Evolutionary conservation across 2,888 invertebrate genomes (phyloP).

Genomic region (Sepioteuthis lessoniana): DNA sequence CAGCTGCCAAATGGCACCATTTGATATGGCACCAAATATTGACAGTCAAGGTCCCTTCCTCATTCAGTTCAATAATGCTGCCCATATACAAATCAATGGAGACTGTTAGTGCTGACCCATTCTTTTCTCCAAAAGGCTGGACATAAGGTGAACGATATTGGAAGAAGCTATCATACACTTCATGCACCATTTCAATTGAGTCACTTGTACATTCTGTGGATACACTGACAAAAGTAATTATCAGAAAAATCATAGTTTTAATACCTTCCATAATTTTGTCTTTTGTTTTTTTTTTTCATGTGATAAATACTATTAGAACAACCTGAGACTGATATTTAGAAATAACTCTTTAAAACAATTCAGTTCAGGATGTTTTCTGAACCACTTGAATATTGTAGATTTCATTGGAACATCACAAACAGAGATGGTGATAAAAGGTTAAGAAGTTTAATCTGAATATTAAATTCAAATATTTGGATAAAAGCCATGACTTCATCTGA

Average conservation of each 20-base stretch:
- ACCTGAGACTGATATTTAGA: neutral
- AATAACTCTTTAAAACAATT: too few relatives aligned
- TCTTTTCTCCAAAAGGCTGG: neutral
- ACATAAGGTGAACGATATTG: neutral
- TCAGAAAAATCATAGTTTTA: neutral
- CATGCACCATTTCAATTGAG: neutral
- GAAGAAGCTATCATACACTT: neutral
- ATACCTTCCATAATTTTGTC: neutral
- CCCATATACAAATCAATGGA: neutral
- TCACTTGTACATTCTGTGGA: neutral
- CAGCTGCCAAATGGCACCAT: neutral
- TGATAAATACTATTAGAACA: neutral
- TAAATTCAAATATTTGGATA: too few relatives aligned
- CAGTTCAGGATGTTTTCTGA: too few relatives aligned
- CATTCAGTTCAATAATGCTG: neutral
- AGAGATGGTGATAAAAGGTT: too few relatives aligned
- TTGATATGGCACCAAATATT: neutral
- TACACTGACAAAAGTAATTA: neutral
- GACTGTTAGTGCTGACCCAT: neutral
- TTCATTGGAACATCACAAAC: too few relatives aligned
- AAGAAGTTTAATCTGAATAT: too few relatives aligned
- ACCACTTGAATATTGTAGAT: too few relatives aligned
- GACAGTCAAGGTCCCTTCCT: neutral
- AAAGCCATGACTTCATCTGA: too few relatives aligned
- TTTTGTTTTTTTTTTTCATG: neutral